Conservation (phyloP, 1,140 invertebrate species). For the Drosophila truncata region DNA sequence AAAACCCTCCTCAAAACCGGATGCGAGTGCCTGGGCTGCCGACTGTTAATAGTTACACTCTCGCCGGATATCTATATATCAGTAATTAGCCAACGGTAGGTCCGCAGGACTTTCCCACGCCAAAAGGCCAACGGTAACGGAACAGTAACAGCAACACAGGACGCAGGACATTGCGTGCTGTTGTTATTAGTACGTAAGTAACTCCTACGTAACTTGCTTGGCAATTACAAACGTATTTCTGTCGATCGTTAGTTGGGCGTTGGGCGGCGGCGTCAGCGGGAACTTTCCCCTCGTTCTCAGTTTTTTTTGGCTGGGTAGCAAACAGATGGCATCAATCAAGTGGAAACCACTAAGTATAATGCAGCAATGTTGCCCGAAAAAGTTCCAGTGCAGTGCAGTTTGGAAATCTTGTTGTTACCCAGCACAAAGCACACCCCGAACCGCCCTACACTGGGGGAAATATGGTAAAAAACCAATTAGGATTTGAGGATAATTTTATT, state of each 20-base stretch:
- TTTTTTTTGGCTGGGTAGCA: constrained; percentile 12
- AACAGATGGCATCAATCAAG: constrained; percentile 82
- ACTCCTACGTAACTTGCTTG: constrained; percentile 38
- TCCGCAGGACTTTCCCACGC: constrained; percentile 69
- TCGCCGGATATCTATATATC: constrained; percentile 52
- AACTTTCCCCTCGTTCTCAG: constrained; percentile 23
- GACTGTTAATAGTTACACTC: constrained; percentile 54
- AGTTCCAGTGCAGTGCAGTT: constrained; percentile 51
- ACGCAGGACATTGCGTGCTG: constrained; percentile 49
- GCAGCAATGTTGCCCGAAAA: constrained; percentile 55
- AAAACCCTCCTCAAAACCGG: constrained; percentile 33
- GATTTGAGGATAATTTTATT: too few relatives aligned
- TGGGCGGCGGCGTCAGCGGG: constrained; percentile 10
- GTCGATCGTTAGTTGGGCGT: constrained; percentile 44
- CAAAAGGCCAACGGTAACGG: constrained; percentile 6
- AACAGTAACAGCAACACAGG: neutral
- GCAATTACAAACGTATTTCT: constrained; percentile 52
- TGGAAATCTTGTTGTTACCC: constrained; percentile 59
- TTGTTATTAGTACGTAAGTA: constrained; percentile 50
- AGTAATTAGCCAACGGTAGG: constrained; percentile 58
- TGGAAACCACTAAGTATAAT: constrained; percentile 79
- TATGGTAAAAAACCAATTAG: neutral
- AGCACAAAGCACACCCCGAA: neutral
- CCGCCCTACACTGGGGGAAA: constrained; percentile 2
- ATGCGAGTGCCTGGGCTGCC: constrained; percentile 47